A percentile compares a stretch with the other conserved stretches of the same genome.
Conservation (phyloP, 2,113 vertebrate species). For the Muntiacus muntjak region DNA sequence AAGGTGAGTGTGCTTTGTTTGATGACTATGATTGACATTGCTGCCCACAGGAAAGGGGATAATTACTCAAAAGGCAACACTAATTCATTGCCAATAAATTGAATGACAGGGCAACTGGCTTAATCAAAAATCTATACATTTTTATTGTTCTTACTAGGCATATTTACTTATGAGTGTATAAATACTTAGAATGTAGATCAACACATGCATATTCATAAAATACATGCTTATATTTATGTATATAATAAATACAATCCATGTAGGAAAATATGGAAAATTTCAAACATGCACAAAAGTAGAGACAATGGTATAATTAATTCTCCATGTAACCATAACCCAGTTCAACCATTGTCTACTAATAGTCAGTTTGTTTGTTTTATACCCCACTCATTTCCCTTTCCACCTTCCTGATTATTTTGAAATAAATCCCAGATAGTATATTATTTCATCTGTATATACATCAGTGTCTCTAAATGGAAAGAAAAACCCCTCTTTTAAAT, state of each 20-base stretch:
- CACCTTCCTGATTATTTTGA: background rate
- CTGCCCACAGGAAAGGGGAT: background rate
- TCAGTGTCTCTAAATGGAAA: background rate
- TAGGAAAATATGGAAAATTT: background rate
- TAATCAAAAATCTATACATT: background rate
- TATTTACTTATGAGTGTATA: background rate
- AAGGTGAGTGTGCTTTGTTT: background rate
- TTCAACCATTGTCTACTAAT: background rate
- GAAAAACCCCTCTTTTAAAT: background rate
- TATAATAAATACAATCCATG: background rate
- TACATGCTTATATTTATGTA: background rate
- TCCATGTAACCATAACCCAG: background rate
- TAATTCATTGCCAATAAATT: background rate
- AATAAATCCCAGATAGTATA: background rate
- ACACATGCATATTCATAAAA: background rate
- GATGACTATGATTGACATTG: background rate
- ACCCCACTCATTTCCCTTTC: background rate
- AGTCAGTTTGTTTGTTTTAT: background rate
- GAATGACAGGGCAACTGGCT: background rate
- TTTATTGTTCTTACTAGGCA: background rate
- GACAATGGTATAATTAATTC: background rate
- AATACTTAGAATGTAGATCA: background rate
- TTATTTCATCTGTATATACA: background rate
- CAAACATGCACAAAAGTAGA: background rate
- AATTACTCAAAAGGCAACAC: background rate